Base-by-base conservation (phyloP, 37 sponge, comb jelly and placozoan species). In the Aphrocallistes beatrix region DNA sequence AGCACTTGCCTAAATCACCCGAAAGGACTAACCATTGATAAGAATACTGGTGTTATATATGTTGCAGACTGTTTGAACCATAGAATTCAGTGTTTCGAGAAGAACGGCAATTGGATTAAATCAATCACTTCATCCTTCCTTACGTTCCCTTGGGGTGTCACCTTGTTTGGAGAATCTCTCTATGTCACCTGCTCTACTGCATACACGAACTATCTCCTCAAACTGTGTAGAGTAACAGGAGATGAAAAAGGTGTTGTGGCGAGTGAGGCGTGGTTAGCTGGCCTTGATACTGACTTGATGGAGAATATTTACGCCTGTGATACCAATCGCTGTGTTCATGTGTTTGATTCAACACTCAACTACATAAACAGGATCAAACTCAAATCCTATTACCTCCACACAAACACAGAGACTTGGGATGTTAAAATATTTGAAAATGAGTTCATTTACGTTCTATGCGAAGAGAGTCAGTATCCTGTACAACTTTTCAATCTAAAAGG, bases 261-360 rank as follows among this genome's bases (percentile, higher is more conserved):
- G 6, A 19, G 21, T 60, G 17, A 60, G n/a, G 10, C 21, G 10
- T 60, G 75, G 75, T 30, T 60, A 3, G 75, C 75, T 19, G 75
- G 75, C 10, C 75, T 60, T 60, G 75, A 60, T 13, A 60, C n/a
- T 60, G 75, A 60, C 75, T 60, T 30, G 3, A 32, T 60, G 75
- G 75, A 30, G 75, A 60, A 60, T 60, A 13, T 60, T 30, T 60
- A 60, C n/a, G 75, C 75, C n/a, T 60, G 75, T 60, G 75, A 60
- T 3, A 6, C 3, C 32, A 60, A 60, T 60, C 6, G 34, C 3
- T 60, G 6, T 28, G 3, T 60, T 60, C 75, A 60, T 32, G 75
- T 13, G 3, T 60, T 60, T 28, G 75, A 60, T 28, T 21, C 25
- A 25, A 32, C 8, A 60, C 34, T 60, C 32, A 60, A 13, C 21